Evolutionary conservation across 2,888 invertebrate genomes (phyloP).

Genomic region (Stegophylla sp.): DNA sequence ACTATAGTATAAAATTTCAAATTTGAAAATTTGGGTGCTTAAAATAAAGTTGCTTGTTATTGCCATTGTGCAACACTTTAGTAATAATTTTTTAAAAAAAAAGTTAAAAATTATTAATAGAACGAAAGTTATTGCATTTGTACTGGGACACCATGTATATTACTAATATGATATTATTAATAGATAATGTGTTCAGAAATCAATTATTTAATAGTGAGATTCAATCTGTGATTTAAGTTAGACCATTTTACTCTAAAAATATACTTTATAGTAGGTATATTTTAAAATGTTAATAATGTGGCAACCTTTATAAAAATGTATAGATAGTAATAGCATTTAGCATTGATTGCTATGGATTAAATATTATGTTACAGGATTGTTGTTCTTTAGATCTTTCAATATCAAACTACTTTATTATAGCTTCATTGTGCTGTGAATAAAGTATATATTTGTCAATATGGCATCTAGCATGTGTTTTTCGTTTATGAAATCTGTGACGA

Average conservation of each 20-base stretch:
- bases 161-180: no score
- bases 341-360: conserved; percentile 33
- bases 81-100: no score
- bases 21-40: no score
- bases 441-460: conserved; percentile 39
- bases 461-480: conserved; percentile 41
- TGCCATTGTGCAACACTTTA: no score
- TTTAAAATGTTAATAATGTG: not conserved
- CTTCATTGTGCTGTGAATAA: conserved; percentile 43
- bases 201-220: no score
- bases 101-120: no score
- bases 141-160: no score
- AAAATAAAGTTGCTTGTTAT: no score
- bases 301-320: not conserved
- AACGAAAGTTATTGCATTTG: no score
- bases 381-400: conserved; percentile 39
- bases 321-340: not conserved
- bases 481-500: conserved; percentile 37
- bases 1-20: no score
- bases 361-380: conserved; percentile 53
- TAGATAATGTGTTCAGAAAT: no score
- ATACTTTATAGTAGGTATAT: not conserved
- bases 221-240: no score
- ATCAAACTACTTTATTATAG: conserved; percentile 12
- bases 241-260: not conserved